Evolutionary conservation across 2,797 vertebrate genomes (phyloP).

Genomic region (Hippoglossus hippoglossus): DNA sequence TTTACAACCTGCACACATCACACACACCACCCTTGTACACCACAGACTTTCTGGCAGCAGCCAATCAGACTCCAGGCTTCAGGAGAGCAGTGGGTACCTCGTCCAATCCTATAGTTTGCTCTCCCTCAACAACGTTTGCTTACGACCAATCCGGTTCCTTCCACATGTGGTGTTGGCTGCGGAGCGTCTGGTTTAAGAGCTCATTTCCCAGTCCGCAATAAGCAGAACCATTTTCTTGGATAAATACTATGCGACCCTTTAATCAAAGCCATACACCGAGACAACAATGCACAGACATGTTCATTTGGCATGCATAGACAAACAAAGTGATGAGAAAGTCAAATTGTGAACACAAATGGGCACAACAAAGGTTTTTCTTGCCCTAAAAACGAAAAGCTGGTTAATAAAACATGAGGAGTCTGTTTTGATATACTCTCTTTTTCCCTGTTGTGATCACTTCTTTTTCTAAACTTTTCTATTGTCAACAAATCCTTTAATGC

Average conservation of each 20-base stretch:
- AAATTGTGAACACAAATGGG: not conserved
- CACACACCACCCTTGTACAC: slow-evolving; percentile 53
- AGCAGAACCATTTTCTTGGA: slow-evolving; percentile 69
- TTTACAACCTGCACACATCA: slow-evolving; percentile 81
- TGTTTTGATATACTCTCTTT: not conserved
- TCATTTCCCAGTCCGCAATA: slow-evolving; percentile 75
- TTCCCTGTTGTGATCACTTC: too few species aligned
- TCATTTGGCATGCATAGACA: slow-evolving; percentile 9
- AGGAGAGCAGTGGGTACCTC: slow-evolving; percentile 21
- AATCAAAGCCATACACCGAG: slow-evolving; percentile 66
- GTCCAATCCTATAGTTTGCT: slow-evolving; percentile 59
- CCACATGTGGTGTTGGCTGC: slow-evolving; percentile 69
- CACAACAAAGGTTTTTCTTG: not conserved
- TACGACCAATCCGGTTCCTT: slow-evolving; percentile 47
- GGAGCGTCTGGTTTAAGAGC: slow-evolving; percentile 68
- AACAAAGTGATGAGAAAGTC: not conserved
- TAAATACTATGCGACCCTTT: slow-evolving; percentile 69
- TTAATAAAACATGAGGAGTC: not conserved
- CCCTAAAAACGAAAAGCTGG: not conserved
- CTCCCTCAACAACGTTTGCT: slow-evolving; percentile 6
- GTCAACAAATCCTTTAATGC: not conserved
- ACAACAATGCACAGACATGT: slow-evolving; percentile 41
- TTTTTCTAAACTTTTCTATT: not conserved
- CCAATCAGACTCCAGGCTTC: slow-evolving; percentile 58
- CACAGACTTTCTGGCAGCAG: slow-evolving; percentile 38